Base-by-base conservation (phyloP, 1,140 invertebrate genomes). In the Saccostrea cuccullata region DNA sequence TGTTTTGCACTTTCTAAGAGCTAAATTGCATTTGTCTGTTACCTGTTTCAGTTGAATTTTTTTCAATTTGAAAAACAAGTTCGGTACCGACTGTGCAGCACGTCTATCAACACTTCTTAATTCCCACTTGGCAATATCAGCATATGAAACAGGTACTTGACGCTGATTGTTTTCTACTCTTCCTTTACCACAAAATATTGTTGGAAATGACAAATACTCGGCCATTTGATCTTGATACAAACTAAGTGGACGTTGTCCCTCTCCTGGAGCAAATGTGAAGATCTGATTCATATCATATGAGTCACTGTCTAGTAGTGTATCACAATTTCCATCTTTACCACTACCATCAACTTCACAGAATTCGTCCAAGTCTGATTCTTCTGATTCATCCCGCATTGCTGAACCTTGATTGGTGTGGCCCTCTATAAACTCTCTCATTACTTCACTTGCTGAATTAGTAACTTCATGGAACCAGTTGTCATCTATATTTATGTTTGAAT, bases 171-270 rank as follows among this genome's bases (percentile, higher is more conserved):
- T 86, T 9, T 60, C 70, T 23, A 23, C n/a, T 83, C 89, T 64
- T 82, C 55, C 85, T 82, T 91, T 70, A 6, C 91, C 91, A 89
- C 90, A 89, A 86, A 88, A 91, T 88, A 91, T 90, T 55, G 88
- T 83, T 64, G 89, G 91, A 87, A 91, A 91, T 36, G 86, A 82
- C 13, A 91, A 77, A 87, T 56, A 87, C 36, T 88, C 87, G 8
- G 89, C 88, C 86, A 87, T 82, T 47, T 86, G 17, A 64, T 88
- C 89, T 84, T 86, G 60, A 85, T 83, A 87, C 55, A 88, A 77
- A 73, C 87, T 88, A n/a, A 88, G 56, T 36, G 87, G 87, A 23
- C 60, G 60, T 73, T 88, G 86, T n/a, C 85, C 60, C 30, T 88
- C 87, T 64, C 58, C 85, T 58, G 87, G 87, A 17, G 89, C 87